Evolutionary conservation across 2,888 invertebrate species (phyloP), one percentile per base, ranked within the genome.

Genomic region (Dryadula phaetusa): DNA sequence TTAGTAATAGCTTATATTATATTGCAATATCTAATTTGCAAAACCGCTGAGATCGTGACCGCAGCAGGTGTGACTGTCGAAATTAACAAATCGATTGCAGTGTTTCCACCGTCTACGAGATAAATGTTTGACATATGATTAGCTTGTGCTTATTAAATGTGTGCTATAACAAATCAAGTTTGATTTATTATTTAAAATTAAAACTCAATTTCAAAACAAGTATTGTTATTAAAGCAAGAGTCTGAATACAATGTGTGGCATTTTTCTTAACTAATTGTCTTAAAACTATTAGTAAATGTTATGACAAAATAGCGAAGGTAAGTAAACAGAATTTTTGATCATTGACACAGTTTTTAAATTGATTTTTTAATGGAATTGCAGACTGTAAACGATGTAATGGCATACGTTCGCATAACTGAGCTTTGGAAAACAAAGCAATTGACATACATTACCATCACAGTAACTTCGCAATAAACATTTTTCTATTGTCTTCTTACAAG

Each of bases 401-500:
- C 44, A 60, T 22, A 20, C n/a, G 14, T 37, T 40, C 10, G 37
- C 25, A 32, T 52, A 4, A 37, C 25, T 18, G 52, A 42, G 60
- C 58, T 58, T 58, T 12, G 32, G 20, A 22, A 40, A 56, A 58
- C 58, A 64, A 47, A 58, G 16, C 46, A 22, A 16, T 22, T 18
- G 66, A 25, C 49, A 42, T 52, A 34, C 56, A 58, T 67, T 34
- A 34, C 44, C 60, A 40, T 28, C 58, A 58, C 62, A 44, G 22
- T 49, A 54, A 66, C 62, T 10, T 62, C 34, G 49, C 46, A 32
- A 52, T 40, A 62, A 37, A 47, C 64, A 46, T 64, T 54, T 62
- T 63, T 64, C 60, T 67, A 44, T 66, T 67, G 65, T 69, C 66
- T 72, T 69, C 66, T 72, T 69, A 72, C 69, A 67, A 58, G 66